Base-by-base conservation (phyloP, 1,140 invertebrate genomes). In the Thaumetopoea pityocampa region DNA sequence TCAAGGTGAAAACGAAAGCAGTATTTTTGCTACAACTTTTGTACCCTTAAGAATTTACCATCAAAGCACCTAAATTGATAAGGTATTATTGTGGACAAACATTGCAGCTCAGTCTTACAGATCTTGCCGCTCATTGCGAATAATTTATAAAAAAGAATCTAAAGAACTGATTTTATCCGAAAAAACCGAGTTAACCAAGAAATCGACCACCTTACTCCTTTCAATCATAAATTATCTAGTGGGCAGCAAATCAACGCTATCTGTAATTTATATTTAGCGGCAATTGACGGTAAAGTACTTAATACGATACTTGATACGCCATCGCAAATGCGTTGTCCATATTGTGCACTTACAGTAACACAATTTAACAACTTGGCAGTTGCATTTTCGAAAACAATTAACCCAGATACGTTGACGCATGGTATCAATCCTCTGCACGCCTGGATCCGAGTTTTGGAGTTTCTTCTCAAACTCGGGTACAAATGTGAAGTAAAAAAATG, bases 11-110 rank as follows among this genome's bases (percentile, higher is more conserved):
- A 8, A 23, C 22, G 22, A 23, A 23, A 5, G 8, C 8, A 23
- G 22, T 23, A 23, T 23, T 7, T 23, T 23, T 23, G 8, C 22
- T 7, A 23, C 22, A 23, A 23, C 22, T 23, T 23, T 7, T 8
- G 8, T 23, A 23, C 22, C 22, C 8, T 23, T 23, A 23, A 23
- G 22, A 23, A 23, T 23, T n/a, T n/a, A n/a, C n/a, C n/a, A n/a
- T n/a, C n/a, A n/a, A 23, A 23, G 8, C 5, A 23, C 22, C 8
- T 7, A 23, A 5, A 8, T 5, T 8, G 22, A 8, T 23, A 7
- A 7, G 5, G 22, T n/a, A n/a, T n/a, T n/a, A 23, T 8, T 23
- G 22, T 23, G 22, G 22, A 7, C 22, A 23, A 23, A 23, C 22
- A 5, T 8, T 7, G 8, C 5, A 5, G 5, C 22, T 23, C 22